These are phyloP conservation scores for Polypedilum vanderplanki DNA, from an alignment of 1,140 invertebrate species.

Conservation along the genomic window DNA sequence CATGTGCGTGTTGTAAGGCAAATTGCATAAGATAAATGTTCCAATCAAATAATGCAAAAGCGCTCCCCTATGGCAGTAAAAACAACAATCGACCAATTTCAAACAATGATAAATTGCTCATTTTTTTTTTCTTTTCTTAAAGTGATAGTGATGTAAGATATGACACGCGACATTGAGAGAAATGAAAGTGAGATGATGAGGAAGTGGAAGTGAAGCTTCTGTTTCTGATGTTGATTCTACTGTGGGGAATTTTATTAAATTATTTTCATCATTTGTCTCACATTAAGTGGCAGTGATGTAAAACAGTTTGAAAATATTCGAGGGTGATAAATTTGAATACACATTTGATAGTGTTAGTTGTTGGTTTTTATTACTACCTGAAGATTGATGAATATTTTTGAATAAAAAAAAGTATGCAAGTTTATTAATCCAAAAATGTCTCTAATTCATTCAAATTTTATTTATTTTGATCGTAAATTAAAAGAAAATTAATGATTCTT, in stretches of 20 bases:
- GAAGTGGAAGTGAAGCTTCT: background rate
- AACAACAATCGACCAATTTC: constrained; percentile 3
- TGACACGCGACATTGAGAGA: constrained; percentile 1
- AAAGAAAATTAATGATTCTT: too few relatives aligned
- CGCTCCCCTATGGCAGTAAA: background rate
- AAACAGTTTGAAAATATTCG: background rate
- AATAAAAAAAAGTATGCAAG: too few relatives aligned
- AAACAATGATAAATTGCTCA: constrained; percentile 17
- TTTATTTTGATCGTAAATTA: too few relatives aligned
- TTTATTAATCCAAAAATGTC: too few relatives aligned
- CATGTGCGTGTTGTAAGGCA: background rate
- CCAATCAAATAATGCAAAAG: constrained; percentile 8
- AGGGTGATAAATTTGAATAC: too few relatives aligned
- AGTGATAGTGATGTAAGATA: background rate
- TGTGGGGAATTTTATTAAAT: constrained; percentile 21
- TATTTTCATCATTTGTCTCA: constrained; percentile 25
- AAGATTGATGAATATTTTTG: too few relatives aligned
- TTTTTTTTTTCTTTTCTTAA: background rate
- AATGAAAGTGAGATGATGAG: background rate
- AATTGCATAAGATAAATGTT: constrained; percentile 28
- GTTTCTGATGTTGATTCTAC: background rate
- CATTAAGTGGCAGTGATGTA: constrained; percentile 12
- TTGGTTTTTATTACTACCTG: too few relatives aligned
- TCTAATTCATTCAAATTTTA: too few relatives aligned
- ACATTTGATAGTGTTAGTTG: too few relatives aligned